Evolutionary conservation across 1,140 invertebrate genomes (phyloP).

Genomic region (Drosophila hydei): DNA sequence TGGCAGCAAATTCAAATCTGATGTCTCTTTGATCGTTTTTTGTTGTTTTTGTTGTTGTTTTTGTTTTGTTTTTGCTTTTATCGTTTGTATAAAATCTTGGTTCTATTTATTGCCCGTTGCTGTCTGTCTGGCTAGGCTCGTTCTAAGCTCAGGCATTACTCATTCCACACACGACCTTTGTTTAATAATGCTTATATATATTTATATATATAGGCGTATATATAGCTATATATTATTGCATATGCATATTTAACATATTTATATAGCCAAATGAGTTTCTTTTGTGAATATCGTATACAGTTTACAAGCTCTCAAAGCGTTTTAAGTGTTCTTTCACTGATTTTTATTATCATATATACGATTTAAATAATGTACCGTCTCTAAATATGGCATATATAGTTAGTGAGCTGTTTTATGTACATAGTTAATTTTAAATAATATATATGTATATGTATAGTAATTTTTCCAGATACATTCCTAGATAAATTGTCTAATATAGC

Average conservation of each 20-base stretch:
- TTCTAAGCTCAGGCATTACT: constrained; percentile 36
- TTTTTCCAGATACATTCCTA: too few relatives aligned
- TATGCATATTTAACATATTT: constrained; percentile 26
- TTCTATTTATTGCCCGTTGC: constrained; percentile 17
- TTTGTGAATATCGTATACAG: neutral
- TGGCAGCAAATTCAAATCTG: constrained; percentile 52
- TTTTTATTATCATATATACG: neutral
- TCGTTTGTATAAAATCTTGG: constrained; percentile 42
- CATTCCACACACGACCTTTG: constrained; percentile 52
- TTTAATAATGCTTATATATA: constrained; percentile 34
- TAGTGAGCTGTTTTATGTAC: too few relatives aligned
- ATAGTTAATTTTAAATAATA: too few relatives aligned
- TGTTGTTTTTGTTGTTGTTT: constrained; percentile 18
- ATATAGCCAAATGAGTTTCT: constrained; percentile 34
- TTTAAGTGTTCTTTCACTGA: constrained; percentile 2
- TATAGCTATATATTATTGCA: constrained; percentile 1
- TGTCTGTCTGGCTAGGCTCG: constrained; percentile 22
- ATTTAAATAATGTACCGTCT: neutral
- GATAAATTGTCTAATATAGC: too few relatives aligned
- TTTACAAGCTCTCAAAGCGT: neutral
- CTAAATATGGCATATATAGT: too few relatives aligned
- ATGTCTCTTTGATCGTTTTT: constrained; percentile 39
- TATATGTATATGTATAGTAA: too few relatives aligned
- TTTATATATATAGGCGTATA: constrained; percentile 8
- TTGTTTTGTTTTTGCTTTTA: constrained; percentile 32